Percentiles rank a stretch among this genome's conserved stretches.
phyloP scores from a whole-genome alignment of 2,113 vertebrate genomes.

The Agapornis roseicollis region DNA sequence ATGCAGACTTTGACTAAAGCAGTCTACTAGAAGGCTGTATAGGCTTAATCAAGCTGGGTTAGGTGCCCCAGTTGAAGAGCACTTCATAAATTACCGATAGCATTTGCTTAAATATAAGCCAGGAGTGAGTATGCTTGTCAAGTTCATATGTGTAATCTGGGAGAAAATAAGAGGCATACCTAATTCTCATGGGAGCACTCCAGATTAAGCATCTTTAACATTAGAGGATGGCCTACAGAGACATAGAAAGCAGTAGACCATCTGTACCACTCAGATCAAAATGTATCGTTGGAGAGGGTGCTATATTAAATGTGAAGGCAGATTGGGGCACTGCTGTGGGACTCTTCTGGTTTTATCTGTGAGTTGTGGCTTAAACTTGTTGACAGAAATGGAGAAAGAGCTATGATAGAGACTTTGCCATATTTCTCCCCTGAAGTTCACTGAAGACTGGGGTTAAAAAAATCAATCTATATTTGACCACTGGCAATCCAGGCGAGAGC shows the following conservation, averaged over 20 bases:
- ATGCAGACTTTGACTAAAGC: background rate
- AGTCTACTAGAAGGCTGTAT: background rate
- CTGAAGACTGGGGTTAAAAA: background rate
- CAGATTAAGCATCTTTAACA: constrained; percentile 1
- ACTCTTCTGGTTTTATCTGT: background rate
- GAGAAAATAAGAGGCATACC: background rate
- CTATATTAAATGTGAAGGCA: background rate
- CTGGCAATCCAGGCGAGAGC: background rate
- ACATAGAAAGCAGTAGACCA: background rate
- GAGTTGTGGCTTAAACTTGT: background rate
- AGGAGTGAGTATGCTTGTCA: background rate
- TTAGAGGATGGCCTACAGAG: background rate
- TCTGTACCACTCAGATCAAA: background rate
- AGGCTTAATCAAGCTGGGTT: background rate
- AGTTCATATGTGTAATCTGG: background rate
- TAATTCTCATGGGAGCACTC: background rate
- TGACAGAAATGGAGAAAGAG: background rate
- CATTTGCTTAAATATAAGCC: background rate
- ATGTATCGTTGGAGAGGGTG: background rate
- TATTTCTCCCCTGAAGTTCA: background rate
- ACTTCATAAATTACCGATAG: background rate
- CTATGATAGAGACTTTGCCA: background rate
- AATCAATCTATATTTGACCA: background rate
- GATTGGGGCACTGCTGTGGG: background rate
- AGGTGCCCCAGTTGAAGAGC: background rate